Percentiles rank a stretch among this genome's conserved stretches.
Evolutionary conservation across 2,888 invertebrate species (phyloP).

Genomic region (Thecocarcelia acutangulata): DNA sequence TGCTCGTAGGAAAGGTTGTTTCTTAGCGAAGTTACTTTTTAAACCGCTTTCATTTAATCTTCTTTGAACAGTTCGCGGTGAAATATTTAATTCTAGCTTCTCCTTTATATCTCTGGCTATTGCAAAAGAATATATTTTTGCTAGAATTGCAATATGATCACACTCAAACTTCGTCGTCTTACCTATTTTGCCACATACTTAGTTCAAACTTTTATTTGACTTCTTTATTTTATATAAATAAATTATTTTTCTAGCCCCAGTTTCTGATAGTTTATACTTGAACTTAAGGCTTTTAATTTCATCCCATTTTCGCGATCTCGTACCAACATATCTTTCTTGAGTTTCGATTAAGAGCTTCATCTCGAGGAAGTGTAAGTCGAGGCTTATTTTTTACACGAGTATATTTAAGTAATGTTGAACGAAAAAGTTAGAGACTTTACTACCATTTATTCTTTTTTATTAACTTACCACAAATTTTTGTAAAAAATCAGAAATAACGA

Average conservation of each 20-base stretch:
- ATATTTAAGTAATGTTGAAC: too few relatives aligned
- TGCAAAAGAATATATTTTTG: too few relatives aligned
- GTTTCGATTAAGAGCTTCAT: too few relatives aligned
- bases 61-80: constrained; percentile 18
- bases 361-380: too few relatives aligned
- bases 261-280: too few relatives aligned
- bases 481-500: background rate
- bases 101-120: too few relatives aligned
- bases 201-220: constrained; percentile 22
- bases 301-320: constrained; percentile 14
- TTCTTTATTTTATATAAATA: too few relatives aligned
- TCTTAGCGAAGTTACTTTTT: constrained; percentile 20
- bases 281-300: constrained; percentile 5
- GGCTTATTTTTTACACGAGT: too few relatives aligned
- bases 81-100: too few relatives aligned
- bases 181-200: constrained; percentile 23
- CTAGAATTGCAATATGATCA: too few relatives aligned
- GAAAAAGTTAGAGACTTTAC: too few relatives aligned
- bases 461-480: constrained; percentile 7
- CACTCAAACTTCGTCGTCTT: constrained; percentile 6
- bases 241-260: constrained; percentile 18
- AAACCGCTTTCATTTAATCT: constrained; percentile 9
- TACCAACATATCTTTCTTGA: background rate
- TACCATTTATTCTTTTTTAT: too few relatives aligned
- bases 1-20: constrained; percentile 4